A percentile compares a stretch with the other conserved stretches of the same genome.
phyloP scores from a whole-genome alignment of 2,888 invertebrate species.

The Rhyacophila evoluta region DNA sequence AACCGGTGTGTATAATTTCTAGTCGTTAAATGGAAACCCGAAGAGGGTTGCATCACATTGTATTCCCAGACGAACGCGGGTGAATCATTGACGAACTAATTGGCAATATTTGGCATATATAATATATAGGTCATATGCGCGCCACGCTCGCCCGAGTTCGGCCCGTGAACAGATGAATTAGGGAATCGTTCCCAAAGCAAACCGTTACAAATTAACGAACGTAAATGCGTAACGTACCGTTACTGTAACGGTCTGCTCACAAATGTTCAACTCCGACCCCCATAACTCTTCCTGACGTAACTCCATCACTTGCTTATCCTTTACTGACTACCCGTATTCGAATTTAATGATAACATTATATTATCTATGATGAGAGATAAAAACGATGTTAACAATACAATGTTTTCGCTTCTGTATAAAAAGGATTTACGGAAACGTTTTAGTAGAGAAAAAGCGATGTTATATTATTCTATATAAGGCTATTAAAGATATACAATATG shows the following conservation, averaged over 20 bases:
- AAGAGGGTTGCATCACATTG: too few relatives aligned
- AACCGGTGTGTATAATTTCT: too few relatives aligned
- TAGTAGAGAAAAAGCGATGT: neutral
- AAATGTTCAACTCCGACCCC: conserved; percentile 31
- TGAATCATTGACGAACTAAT: neutral
- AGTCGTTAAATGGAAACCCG: too few relatives aligned
- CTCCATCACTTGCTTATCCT: conserved; percentile 36
- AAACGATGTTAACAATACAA: neutral
- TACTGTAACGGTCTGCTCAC: conserved; percentile 35
- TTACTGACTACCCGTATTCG: conserved; percentile 18
- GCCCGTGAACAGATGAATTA: neutral
- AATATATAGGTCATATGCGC: neutral
- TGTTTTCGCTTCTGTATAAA: neutral
- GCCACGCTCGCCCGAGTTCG: neutral
- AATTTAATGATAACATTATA: conserved; percentile 10
- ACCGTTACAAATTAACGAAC: conserved; percentile 34
- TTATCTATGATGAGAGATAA: neutral
- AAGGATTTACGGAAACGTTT: neutral
- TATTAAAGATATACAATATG: too few relatives aligned
- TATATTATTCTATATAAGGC: too few relatives aligned
- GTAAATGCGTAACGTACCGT: conserved; percentile 42
- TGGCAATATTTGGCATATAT: neutral
- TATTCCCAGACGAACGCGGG: too few relatives aligned
- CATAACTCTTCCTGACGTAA: conserved; percentile 39
- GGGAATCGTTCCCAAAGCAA: conserved; percentile 11